Evolutionary conservation across 2,888 invertebrate species (phyloP), one percentile per base, ranked within the genome.

Genomic region (Cordilura impudica): DNA sequence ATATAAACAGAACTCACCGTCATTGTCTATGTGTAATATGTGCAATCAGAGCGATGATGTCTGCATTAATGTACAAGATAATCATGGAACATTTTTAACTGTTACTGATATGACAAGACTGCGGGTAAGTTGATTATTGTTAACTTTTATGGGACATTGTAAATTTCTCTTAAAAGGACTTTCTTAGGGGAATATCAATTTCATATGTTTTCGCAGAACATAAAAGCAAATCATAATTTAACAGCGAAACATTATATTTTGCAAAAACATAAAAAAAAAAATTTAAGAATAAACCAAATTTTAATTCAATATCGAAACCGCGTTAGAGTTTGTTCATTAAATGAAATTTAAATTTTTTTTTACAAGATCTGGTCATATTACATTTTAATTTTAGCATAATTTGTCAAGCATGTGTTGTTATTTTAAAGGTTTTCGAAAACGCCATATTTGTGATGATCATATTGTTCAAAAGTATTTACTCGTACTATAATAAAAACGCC

Each of bases 81-180:
- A 70, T 31, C 74, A 78, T 65, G n/a, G 16, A 21, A 78, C 56
- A 23, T 73, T 78, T 8, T 31, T 78, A 31, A 70, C 69, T 21
- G 69, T 74, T 12, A 70, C 69, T 66, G 78, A 78, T 21, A 65
- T 78, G 53, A 78, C 73, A 8, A 70, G 74, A 21, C 47, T 78
- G 19, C 78, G 74, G 18, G 78, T 78, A 60, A 78, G 73, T 31
- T 14, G 29, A 5, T 14, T 21, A 8, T 49, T 4, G 6, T 49
- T 49, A 12, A 19, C 21, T 47, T 12, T 45, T 16, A 6, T 16
- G 8, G 14, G 16, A 56, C 1, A 18, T 16, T 56, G 16, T 3
- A 19, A 4, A 31, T 54, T 54, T 16, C 14, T 16, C 18, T 29
- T 14, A 49, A 49, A 45, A 18, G 29, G 18, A 26, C 12, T 73